Evolutionary conservation across 2,113 vertebrate genomes (phyloP).

Genomic region (Vulpes lagopus): DNA sequence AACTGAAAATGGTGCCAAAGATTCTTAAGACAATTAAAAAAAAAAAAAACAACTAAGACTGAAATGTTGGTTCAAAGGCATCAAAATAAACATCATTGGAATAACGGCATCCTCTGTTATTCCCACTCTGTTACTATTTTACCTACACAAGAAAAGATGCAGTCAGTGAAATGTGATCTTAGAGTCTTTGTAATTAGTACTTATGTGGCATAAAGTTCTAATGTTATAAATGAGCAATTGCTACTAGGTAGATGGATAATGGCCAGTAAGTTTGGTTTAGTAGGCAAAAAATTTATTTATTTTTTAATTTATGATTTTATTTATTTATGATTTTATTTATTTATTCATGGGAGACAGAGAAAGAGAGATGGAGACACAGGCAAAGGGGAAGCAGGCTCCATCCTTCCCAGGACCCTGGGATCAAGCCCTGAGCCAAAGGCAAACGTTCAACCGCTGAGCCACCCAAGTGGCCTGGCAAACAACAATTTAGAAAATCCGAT

Average conservation of each 20-base stretch:
- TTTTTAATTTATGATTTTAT: too few relatives aligned
- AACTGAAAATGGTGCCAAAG: neutral
- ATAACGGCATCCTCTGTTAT: neutral
- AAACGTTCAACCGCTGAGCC: too few relatives aligned
- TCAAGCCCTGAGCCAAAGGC: too few relatives aligned
- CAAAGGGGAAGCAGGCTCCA: too few relatives aligned
- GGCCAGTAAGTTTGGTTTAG: neutral
- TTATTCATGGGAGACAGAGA: too few relatives aligned
- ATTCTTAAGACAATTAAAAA: neutral
- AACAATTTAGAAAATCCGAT: neutral
- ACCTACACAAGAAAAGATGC: neutral
- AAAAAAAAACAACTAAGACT: neutral
- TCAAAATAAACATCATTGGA: neutral
- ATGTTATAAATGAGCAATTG: neutral
- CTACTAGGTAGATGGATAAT: neutral
- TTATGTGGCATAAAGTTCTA: neutral
- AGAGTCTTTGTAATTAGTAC: neutral
- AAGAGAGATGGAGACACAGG: too few relatives aligned
- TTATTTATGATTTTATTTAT: too few relatives aligned
- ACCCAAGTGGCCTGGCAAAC: neutral
- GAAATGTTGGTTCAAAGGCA: neutral
- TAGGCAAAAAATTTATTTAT: neutral
- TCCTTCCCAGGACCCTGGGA: too few relatives aligned
- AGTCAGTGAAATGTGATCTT: neutral
- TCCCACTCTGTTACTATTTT: neutral